A percentile compares a stretch with the other conserved stretches of the same genome.
phyloP scores from a whole-genome alignment of 2,888 invertebrate genomes.

The Drosophila paramelanica region DNA sequence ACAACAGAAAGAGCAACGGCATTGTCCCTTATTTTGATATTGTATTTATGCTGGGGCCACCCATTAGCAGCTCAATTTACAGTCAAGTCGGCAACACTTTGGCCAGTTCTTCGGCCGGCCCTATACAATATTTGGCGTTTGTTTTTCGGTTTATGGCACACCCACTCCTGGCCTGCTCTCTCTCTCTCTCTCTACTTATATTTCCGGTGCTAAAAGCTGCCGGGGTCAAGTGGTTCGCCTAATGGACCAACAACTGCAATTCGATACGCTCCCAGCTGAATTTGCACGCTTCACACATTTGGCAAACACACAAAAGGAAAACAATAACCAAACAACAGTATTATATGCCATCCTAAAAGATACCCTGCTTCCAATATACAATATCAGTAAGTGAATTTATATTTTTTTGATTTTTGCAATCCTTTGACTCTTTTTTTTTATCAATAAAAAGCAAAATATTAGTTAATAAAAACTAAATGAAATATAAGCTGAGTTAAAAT shows the following conservation, averaged over 20 bases:
- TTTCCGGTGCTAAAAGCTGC: slow-evolving; percentile 70
- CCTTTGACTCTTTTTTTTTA: no score
- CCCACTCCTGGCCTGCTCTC: background rate
- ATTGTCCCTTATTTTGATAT: slow-evolving; percentile 34
- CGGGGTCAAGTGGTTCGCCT: slow-evolving; percentile 67
- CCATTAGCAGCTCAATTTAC: slow-evolving; percentile 80
- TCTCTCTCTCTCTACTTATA: slow-evolving; percentile 12
- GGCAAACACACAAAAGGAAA: slow-evolving; percentile 40
- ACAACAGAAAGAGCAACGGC: slow-evolving; percentile 24
- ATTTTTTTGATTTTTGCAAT: no score
- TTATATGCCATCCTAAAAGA: background rate
- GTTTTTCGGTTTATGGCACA: slow-evolving; percentile 48
- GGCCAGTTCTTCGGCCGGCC: slow-evolving; percentile 34
- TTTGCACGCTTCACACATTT: slow-evolving; percentile 48
- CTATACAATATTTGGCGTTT: slow-evolving; percentile 71
- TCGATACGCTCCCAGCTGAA: slow-evolving; percentile 59
- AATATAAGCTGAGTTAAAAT: no score
- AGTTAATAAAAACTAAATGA: no score
- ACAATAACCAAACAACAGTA: slow-evolving; percentile 50
- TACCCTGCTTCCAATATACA: background rate
- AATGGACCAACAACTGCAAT: slow-evolving; percentile 76
- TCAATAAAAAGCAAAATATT: no score
- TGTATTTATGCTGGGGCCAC: slow-evolving; percentile 39
- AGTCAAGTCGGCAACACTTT: slow-evolving; percentile 49
- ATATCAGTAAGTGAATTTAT: no score